Conservation (phyloP, 2,113 vertebrate species). For the Scomber japonicus region DNA sequence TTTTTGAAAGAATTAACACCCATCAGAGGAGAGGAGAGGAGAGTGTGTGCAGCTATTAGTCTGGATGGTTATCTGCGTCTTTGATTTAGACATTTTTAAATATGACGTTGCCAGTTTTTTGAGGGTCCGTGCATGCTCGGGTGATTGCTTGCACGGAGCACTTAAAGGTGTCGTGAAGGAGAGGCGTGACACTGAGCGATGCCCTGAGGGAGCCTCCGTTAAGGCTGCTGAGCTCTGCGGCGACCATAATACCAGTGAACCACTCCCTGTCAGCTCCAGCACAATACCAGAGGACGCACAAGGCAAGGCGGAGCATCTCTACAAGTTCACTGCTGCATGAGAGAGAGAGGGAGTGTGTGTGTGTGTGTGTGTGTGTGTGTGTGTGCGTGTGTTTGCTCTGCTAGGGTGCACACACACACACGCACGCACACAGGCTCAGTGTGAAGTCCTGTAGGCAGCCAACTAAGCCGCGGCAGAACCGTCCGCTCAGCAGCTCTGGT, state of each 20-base stretch:
- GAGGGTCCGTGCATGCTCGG: neutral
- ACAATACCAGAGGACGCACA: constrained; percentile 43
- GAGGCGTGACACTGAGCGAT: constrained; percentile 45
- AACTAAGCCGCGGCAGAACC: constrained; percentile 2
- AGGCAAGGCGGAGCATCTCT: constrained; percentile 23
- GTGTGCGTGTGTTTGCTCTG: neutral
- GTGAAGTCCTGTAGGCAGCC: constrained; percentile 62
- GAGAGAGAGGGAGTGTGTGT: constrained; percentile 12
- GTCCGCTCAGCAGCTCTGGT: constrained; percentile 43
- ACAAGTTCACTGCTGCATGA: constrained; percentile 35
- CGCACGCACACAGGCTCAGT: constrained; percentile 31
- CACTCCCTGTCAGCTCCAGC: constrained; percentile 72
- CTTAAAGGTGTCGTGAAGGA: constrained; percentile 37
- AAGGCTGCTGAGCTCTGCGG: constrained; percentile 63
- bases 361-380: neutral
- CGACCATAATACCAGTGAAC: constrained; percentile 69
- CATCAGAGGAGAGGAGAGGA: neutral
- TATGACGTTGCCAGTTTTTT: neutral
- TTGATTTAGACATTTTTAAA: neutral
- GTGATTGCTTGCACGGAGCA: neutral
- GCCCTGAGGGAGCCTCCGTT: constrained; percentile 64
- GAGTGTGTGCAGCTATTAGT: neutral
- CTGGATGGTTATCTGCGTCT: neutral
- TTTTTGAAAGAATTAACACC: constrained; percentile 44
- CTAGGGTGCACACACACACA: constrained; percentile 28